Evolutionary conservation across 2,888 invertebrate species (phyloP).

Genomic region (Myopa tessellatipennis): DNA sequence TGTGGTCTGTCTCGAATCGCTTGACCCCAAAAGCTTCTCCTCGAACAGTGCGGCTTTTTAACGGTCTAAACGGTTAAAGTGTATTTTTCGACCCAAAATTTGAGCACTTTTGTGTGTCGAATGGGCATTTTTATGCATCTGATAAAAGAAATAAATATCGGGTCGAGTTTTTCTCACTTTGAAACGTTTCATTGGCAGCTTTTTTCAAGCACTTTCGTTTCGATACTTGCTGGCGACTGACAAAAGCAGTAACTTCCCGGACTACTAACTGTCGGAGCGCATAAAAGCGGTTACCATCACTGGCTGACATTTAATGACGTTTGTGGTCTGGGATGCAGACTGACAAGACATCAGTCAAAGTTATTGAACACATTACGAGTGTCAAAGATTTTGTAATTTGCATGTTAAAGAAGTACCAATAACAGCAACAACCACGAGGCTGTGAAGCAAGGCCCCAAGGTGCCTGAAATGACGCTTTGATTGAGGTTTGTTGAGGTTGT

Average conservation of each 20-base stretch:
- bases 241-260: neutral
- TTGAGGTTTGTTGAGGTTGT: conserved; percentile 29
- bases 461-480: conserved; percentile 21
- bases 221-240: neutral
- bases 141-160: neutral
- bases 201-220: too few species aligned
- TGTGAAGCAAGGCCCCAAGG: neutral
- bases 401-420: conserved; percentile 8
- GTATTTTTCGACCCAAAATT: too few species aligned
- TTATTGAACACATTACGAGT: conserved; percentile 33
- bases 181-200: too few species aligned
- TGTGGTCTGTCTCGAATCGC: too few species aligned
- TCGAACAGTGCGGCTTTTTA: too few species aligned
- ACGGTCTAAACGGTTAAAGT: too few species aligned
- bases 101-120: too few species aligned
- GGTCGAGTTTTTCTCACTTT: neutral
- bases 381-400: conserved; percentile 36
- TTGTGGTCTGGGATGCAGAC: conserved; percentile 12
- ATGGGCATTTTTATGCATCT: too few species aligned
- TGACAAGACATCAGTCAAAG: conserved; percentile 32
- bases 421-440: conserved; percentile 2
- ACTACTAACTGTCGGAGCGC: conserved; percentile 1
- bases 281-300: conserved; percentile 1
- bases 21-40: too few species aligned
- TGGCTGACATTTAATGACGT: conserved; percentile 27